Base-by-base conservation (phyloP, 2,113 vertebrate species). In the Colinus virginianus region DNA sequence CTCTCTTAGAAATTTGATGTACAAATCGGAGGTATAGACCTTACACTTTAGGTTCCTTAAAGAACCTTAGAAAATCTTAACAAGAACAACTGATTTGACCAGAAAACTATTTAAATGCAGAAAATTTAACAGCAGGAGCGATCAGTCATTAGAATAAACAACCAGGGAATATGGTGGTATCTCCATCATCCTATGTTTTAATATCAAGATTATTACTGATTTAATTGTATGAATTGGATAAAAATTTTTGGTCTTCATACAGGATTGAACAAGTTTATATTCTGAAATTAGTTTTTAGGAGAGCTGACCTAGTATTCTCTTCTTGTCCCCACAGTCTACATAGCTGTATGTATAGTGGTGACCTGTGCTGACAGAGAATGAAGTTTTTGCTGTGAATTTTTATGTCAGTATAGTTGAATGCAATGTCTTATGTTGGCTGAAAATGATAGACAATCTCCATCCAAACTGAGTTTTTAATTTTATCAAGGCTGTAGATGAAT, bases 171-270 rank as follows among this genome's bases (percentile, higher is more conserved):
- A n/a, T 17, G 2, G 5, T 53, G 34, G 30, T 14, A 26, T 46
- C 21, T 55, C 9, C 8, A 59, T 34, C 19, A 36, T 6, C 2
- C 4, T 0, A 0, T 23, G 11, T 30, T 67, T 76, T 59, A 34
- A 64, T 34, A 85, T 49, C 9, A 69, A 55, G 43, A 25, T 16
- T 55, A 17, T 49, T 7, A 2, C n/a, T 64, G 18, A 12, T 14
- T 72, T 9, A 9, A 67, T 32, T 40, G 25, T 42, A 13, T 23
- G 38, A 71, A 70, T 26, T 9, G 56, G 18, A 38, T 26, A 76
- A 61, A 77, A 72, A 30, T 3, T 6, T 56, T 56, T 80, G 18
- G 4, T 55, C 12, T 70, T 46, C 32, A 15, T n/a, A 62, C 7
- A 46, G 4, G 11, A 77, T 56, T 63, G 36, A 71, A 36, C 22